These are phyloP conservation scores for Sparidentex hasta DNA, from an alignment of 2,797 vertebrate genomes.

Conservation along the genomic window DNA sequence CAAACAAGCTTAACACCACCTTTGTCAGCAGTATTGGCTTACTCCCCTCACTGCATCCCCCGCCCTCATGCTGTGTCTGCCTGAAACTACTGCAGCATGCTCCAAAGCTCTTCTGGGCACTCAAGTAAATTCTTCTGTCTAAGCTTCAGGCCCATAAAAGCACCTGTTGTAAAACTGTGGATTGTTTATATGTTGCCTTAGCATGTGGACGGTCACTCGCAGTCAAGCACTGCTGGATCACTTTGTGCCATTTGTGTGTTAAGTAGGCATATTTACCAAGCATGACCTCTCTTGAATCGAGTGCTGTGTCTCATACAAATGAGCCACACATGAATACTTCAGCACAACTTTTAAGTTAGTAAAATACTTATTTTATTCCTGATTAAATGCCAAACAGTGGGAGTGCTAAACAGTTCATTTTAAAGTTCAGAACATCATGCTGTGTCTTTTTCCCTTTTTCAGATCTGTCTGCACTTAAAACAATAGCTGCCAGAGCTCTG, in stretches of 20 bases:
- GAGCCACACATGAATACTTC: constrained; percentile 20
- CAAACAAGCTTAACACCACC: constrained; percentile 65
- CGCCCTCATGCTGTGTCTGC: constrained; percentile 63
- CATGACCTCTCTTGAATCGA: constrained; percentile 4
- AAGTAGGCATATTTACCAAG: constrained; percentile 6
- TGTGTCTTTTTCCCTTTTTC: constrained; percentile 1
- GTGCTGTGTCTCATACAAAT: constrained; percentile 16
- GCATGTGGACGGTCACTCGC: constrained; percentile 21
- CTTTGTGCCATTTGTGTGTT: constrained; percentile 31
- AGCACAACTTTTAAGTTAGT: constrained; percentile 4
- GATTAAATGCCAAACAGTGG: constrained; percentile 46
- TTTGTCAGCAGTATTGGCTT: constrained; percentile 81
- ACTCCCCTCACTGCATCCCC: constrained; percentile 53
- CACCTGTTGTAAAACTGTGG: constrained; percentile 43
- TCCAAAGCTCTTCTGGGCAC: constrained; percentile 61
- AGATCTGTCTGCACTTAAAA: constrained; percentile 21
- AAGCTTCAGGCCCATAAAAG: constrained; percentile 60
- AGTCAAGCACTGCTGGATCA: constrained; percentile 4
- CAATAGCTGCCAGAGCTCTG: not conserved
- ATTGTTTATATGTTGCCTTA: constrained; percentile 52
- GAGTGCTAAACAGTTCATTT: constrained; percentile 23
- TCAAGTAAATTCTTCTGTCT: constrained; percentile 72
- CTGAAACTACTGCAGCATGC: constrained; percentile 68
- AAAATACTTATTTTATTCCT: constrained; percentile 17
- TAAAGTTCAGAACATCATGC: constrained; percentile 58